phyloP scores from a whole-genome alignment of 37 sponge, comb jelly and placozoan species.

The Bolinopsis microptera region DNA sequence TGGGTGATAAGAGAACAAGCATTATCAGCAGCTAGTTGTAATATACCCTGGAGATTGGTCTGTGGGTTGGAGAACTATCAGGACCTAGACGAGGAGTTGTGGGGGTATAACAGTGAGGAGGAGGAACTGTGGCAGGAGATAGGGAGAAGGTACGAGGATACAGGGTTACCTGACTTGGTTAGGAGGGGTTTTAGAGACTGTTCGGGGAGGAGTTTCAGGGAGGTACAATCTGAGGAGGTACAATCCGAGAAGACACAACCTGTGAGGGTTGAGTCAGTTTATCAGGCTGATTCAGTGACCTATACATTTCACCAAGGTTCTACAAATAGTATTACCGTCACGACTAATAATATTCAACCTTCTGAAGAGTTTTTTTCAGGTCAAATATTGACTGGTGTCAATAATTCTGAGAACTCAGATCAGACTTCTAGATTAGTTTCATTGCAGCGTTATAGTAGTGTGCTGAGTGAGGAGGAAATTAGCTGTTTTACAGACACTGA shows the following conservation, averaged over 20 bases:
- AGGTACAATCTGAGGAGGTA: neutral
- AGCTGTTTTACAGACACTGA: neutral
- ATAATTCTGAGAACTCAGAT: neutral
- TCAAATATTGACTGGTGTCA: neutral
- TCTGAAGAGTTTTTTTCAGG: neutral
- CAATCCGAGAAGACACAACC: neutral
- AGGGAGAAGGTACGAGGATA: neutral
- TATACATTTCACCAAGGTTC: neutral
- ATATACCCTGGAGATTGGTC: neutral
- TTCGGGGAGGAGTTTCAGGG: neutral
- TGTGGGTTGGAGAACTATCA: constrained; percentile 1
- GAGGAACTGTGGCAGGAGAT: constrained; percentile 19
- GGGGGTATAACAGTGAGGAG: constrained; percentile 4
- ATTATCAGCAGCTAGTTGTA: neutral
- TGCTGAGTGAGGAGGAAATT: neutral
- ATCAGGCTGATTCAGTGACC: neutral
- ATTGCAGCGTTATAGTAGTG: neutral
- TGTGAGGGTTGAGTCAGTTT: neutral
- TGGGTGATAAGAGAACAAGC: constrained; percentile 34
- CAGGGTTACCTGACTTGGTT: neutral
- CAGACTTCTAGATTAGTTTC: neutral
- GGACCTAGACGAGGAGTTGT: constrained; percentile 6
- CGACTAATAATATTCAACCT: neutral
- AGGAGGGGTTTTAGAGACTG: neutral
- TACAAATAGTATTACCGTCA: neutral